Evolutionary conservation across 64 coral and sea anemone genomes (phyloP).

Genomic region (Montipora capricornis): DNA sequence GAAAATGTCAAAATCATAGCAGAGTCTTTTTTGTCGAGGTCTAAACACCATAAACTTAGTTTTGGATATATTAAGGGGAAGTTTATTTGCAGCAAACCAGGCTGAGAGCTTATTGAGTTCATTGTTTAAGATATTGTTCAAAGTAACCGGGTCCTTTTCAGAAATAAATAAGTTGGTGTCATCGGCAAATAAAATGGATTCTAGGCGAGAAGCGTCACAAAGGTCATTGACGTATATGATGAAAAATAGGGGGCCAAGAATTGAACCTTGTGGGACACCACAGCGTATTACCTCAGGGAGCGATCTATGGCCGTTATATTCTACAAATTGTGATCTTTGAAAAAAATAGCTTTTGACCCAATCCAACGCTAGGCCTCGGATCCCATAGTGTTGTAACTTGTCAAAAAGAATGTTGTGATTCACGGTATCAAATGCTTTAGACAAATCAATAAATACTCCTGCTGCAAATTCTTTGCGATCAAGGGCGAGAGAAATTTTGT

Average conservation of each 20-base stretch:
- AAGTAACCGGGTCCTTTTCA: too few relatives aligned
- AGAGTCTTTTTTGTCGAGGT: too few relatives aligned
- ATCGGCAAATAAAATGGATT: too few relatives aligned
- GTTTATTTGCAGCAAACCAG: too few relatives aligned
- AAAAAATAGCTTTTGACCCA: not conserved
- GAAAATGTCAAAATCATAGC: too few relatives aligned
- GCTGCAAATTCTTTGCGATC: not conserved
- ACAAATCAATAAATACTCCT: not conserved
- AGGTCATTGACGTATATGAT: not conserved
- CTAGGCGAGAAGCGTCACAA: not conserved
- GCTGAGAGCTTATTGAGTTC: too few relatives aligned
- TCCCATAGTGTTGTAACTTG: not conserved
- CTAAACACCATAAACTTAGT: too few relatives aligned
- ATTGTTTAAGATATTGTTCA: too few relatives aligned
- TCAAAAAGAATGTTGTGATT: not conserved
- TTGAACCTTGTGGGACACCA: not conserved
- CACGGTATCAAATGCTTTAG: not conserved
- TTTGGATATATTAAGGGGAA: too few relatives aligned
- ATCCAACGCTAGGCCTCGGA: not conserved
- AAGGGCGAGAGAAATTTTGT: not conserved
- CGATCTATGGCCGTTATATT: not conserved
- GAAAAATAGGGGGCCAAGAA: not conserved
- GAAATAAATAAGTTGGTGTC: too few relatives aligned
- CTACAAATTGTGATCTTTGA: not conserved
- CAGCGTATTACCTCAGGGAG: not conserved